Conservation (phyloP, 1,140 invertebrate genomes). For the Bombyx mandarina region DNA sequence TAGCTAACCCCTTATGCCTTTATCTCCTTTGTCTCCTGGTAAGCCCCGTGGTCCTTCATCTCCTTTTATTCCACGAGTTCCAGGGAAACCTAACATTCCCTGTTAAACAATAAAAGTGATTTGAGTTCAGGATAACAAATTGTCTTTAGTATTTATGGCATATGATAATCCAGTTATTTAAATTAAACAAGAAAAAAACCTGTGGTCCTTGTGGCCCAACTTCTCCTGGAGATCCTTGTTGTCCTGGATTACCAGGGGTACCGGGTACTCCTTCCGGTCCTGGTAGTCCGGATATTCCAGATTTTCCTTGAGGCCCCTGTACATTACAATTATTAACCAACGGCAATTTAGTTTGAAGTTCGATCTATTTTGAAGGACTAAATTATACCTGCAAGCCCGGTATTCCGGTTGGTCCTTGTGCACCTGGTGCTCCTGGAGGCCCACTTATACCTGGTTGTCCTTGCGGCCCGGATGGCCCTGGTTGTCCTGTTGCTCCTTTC, state of each 20-base stretch:
- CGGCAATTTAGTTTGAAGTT: neutral
- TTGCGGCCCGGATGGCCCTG: conserved; percentile 77
- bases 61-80: conserved; percentile 80
- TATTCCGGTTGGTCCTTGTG: conserved; percentile 77
- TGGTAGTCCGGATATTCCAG: conserved; percentile 79
- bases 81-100: conserved; percentile 83
- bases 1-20: conserved; percentile 56
- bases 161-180: too few relatives aligned
- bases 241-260: conserved; percentile 78
- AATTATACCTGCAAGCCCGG: conserved; percentile 76
- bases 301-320: conserved; percentile 80
- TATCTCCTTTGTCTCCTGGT: conserved; percentile 73
- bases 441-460: conserved; percentile 79
- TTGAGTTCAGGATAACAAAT: too few relatives aligned
- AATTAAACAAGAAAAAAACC: conserved; percentile 28
- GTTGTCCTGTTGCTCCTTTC: conserved; percentile 80
- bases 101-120: conserved; percentile 17
- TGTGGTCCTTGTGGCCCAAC: conserved; percentile 76
- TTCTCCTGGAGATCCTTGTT: conserved; percentile 78
- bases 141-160: too few relatives aligned
- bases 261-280: conserved; percentile 83
- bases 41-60: conserved; percentile 81
- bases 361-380: neutral
- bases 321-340: conserved; percentile 12
- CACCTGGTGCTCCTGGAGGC: conserved; percentile 76